Base-by-base conservation (phyloP, 2,113 vertebrate species). In the Glaucidium brasilianum region DNA sequence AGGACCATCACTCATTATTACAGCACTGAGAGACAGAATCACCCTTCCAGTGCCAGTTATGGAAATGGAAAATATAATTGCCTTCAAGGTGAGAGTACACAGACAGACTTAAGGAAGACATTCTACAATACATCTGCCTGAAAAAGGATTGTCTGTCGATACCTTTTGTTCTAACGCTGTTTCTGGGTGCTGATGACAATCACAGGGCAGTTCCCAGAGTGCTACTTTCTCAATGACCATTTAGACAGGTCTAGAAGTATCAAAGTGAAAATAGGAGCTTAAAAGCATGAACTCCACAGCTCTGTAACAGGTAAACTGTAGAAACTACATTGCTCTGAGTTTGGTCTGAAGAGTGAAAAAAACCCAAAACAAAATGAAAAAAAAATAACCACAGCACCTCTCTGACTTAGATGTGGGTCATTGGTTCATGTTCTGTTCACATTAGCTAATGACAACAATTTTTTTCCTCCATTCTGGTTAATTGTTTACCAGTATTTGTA, bases 401-500 rank as follows among this genome's bases (percentile, higher is more conserved):
- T 59, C 59, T 85, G 55, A 79, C 41, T 86, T 56, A 71, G 63
- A 2, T 89, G 50, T 30, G 67, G 80, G 47, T 94, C 87, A 90
- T 4, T 82, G 34, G 77, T 62, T 95, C 67, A 66, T 45, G 53
- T 35, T 76, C 60, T 80, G 32, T 43, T 87, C 73, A 75, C 29
- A 88, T 88, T 93, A 79, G n/a, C 50, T 85, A 94, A 92, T 90
- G 84, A 80, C 50, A 90, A 52, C 23, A 25, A 8, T 64, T 86
- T 93, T 56, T 17, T 12, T 17, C 11, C 27, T 91, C 47, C 47
- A 39, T 47, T 77, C 63, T 63, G 45, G 91, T 78, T 96, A 94
- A 82, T 79, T 76, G 55, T 91, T 94, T 71, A 91, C 69, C 47
- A 79, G 50, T 66, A 76, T 76, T 94, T 95, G 29, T 53, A 85